These are phyloP conservation scores for Microctenopoma stevenorrisi DNA, from an alignment of 2,797 vertebrate genomes.

Conservation along the genomic window DNA sequence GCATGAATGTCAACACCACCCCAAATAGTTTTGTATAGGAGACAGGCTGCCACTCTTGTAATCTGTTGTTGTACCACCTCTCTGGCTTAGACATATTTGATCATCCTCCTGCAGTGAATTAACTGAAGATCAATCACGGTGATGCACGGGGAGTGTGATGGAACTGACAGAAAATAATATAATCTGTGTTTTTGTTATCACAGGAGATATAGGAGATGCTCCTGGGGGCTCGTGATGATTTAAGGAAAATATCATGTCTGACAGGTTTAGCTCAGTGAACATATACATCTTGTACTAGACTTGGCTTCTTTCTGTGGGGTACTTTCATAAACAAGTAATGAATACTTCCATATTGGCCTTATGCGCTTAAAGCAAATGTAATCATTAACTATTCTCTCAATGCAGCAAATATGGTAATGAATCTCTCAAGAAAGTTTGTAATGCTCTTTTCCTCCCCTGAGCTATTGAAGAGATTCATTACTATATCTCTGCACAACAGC, in stretches of 20 bases:
- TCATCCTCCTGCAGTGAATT: constrained; percentile 61
- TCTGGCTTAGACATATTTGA: constrained; percentile 56
- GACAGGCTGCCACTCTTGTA: constrained; percentile 42
- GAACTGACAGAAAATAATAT: constrained; percentile 72
- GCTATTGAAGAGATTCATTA: constrained; percentile 67
- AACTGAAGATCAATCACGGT: constrained; percentile 73
- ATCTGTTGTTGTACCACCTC: constrained; percentile 55
- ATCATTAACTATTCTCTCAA: constrained; percentile 60
- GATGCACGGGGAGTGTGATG: constrained; percentile 51
- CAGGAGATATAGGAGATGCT: constrained; percentile 42
- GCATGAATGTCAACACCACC: constrained; percentile 53
- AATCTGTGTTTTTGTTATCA: constrained; percentile 70
- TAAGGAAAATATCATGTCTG: constrained; percentile 45
- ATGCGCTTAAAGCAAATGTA: constrained; percentile 53
- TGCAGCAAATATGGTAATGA: constrained; percentile 73
- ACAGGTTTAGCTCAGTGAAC: constrained; percentile 58
- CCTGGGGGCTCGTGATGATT: constrained; percentile 43
- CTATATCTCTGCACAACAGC: constrained; percentile 51
- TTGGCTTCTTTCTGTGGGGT: constrained; percentile 37
- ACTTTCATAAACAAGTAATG: constrained; percentile 62
- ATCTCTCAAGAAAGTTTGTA: constrained; percentile 56
- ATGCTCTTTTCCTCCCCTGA: constrained; percentile 51
- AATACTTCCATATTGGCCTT: constrained; percentile 57
- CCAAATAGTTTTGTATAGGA: constrained; percentile 52
- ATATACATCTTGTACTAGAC: constrained; percentile 44